Base-by-base conservation (phyloP, 1,140 invertebrate genomes). In the Centruroides vittatus region DNA sequence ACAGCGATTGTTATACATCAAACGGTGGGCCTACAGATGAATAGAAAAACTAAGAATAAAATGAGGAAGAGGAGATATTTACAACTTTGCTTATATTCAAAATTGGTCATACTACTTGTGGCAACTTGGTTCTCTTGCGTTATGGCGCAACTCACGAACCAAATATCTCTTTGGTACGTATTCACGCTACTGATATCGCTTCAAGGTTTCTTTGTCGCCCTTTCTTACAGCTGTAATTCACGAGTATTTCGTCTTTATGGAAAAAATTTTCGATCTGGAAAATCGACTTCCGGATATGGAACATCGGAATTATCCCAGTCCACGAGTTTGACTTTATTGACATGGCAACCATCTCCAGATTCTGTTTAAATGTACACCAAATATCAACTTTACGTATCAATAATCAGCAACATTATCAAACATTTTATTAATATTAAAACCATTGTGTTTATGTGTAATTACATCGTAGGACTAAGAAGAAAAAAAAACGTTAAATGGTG, bases 211-310 rank as follows among this genome's bases (percentile, higher is more conserved):
- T 73, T 80, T 46, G 77, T 83, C 9, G 78, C 82, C 4, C 70
- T 84, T 61, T 76, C 80, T 57, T 81, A 83, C 57, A 81, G 81
- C 7, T 83, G 82, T 70, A 83, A 83, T 70, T 82, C 80, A 70
- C 76, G 78, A 69, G 77, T 80, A 46, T 69, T 80, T 47, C 78
- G 78, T 64, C 70, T 79, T 46, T 80, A 80, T 68, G 75, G 78
- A 36, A 63, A 70, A 59, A 62, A 68, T 34, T 57, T 66, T 23
- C 49, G 64, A 8, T 11, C 51, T 51, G 69, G 70, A 62, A 74
- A 72, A 62, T 23, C 41, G 8, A 72, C 72, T 62, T 71, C 71
- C 57, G 75, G 72, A 10, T 57, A 57, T 48, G 66, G 71, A 69
- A 63, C 75, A 69, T 73, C 71, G 5, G 72, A 78, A 72, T 74